phyloP scores from a whole-genome alignment of 2,113 vertebrate species.

The Pica pica region DNA sequence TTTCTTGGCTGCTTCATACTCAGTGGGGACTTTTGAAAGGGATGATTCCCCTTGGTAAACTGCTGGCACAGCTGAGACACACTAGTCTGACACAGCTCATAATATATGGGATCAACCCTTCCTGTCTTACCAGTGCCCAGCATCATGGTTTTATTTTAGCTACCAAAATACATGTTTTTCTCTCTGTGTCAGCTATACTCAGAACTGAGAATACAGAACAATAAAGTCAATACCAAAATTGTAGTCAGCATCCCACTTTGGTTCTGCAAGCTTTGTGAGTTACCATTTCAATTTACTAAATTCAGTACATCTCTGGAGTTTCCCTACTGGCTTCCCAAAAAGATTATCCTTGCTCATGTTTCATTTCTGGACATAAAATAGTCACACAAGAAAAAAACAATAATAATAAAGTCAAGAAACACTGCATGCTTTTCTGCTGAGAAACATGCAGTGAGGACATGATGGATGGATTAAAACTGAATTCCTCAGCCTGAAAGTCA shows the following conservation, averaged over 20 bases:
- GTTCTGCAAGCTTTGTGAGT: not conserved
- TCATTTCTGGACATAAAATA: not conserved
- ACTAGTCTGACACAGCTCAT: not conserved
- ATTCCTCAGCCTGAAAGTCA: not conserved
- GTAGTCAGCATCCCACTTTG: not conserved
- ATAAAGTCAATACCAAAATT: not conserved
- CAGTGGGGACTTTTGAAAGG: not conserved
- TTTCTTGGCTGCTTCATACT: not conserved
- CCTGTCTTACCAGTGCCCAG: not conserved
- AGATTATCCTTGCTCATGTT: not conserved
- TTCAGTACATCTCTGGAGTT: not conserved
- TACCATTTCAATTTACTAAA: not conserved
- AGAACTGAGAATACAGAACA: not conserved
- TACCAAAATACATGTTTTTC: not conserved
- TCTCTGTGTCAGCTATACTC: not conserved
- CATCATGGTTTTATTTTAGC: not conserved
- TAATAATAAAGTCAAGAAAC: not conserved
- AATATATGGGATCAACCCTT: not conserved
- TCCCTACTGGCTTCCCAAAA: not conserved
- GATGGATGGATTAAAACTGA: not conserved
- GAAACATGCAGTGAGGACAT: not conserved
- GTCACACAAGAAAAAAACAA: not conserved
- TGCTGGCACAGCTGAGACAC: not conserved
- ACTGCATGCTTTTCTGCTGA: not conserved
- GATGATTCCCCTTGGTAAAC: not conserved